Conservation (phyloP, 2,888 invertebrate genomes). For the Saturnia japonica region DNA sequence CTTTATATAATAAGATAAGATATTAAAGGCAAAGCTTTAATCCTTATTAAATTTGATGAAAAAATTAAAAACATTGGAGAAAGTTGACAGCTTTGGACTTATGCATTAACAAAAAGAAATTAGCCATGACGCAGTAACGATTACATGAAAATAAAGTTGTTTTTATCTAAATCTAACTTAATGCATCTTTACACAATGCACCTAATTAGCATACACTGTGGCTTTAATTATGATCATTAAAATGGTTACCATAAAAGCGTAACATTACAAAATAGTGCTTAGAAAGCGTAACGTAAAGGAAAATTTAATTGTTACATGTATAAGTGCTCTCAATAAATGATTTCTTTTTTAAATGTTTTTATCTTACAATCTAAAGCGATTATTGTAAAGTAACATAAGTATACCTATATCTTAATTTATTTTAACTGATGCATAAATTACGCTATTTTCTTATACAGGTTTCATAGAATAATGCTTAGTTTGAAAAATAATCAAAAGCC, state of each 20-base stretch:
- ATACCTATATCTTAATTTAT: neutral
- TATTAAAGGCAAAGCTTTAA: neutral
- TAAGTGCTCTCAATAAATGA: constrained; percentile 10
- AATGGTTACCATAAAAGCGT: constrained; percentile 47
- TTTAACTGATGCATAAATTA: neutral
- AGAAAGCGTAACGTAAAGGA: constrained; percentile 65
- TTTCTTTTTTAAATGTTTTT: neutral
- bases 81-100: neutral
- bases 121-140: neutral
- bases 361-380: neutral
- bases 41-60: neutral
- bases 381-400: neutral
- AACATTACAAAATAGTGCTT: constrained; percentile 55
- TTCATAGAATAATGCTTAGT: neutral
- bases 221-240: constrained; percentile 50
- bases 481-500: neutral
- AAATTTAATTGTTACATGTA: constrained; percentile 33
- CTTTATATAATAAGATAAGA: too few species aligned
- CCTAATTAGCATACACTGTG: constrained; percentile 46
- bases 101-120: neutral
- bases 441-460: neutral
- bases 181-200: constrained; percentile 16
- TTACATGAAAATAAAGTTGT: constrained; percentile 6
- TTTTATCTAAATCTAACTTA: constrained; percentile 5
- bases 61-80: neutral